A percentile compares a stretch with the other conserved stretches of the same genome.
Evolutionary conservation across 2,888 invertebrate genomes (phyloP).

Genomic region (Diaphora mendica): DNA sequence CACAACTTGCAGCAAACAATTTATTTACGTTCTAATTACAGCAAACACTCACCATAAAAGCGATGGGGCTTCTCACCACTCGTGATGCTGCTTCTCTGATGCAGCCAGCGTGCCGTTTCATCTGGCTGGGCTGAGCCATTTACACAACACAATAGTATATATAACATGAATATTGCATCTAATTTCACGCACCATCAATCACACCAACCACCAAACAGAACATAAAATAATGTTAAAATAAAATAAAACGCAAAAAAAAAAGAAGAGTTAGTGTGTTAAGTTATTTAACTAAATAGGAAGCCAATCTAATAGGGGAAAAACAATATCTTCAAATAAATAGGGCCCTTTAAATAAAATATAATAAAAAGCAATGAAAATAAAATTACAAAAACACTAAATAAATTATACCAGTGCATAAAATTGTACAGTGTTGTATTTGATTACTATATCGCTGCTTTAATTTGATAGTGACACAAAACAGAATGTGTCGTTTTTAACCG

Average conservation of each 20-base stretch:
- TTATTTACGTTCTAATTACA: conserved; percentile 34
- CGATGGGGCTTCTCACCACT: conserved; percentile 79
- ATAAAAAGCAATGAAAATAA: conserved; percentile 33
- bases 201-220: conserved; percentile 84
- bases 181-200: conserved; percentile 79
- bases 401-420: conserved; percentile 25
- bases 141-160: conserved; percentile 86
- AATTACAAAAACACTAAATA: conserved; percentile 22
- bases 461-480: no score
- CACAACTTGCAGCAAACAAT: conserved; percentile 44
- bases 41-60: conserved; percentile 81
- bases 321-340: conserved; percentile 14
- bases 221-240: conserved; percentile 78
- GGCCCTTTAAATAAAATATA: conserved; percentile 19
- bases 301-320: conserved; percentile 32
- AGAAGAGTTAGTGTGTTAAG: conserved; percentile 51
- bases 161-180: conserved; percentile 86
- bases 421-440: conserved; percentile 30
- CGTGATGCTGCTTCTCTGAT: conserved; percentile 73
- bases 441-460: no score
- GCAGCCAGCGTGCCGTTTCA: conserved; percentile 83
- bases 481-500: no score
- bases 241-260: conserved; percentile 50
- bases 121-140: conserved; percentile 85
- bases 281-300: conserved; percentile 29